phyloP scores from a whole-genome alignment of 2,797 vertebrate genomes.

The Amblyraja radiata region DNA sequence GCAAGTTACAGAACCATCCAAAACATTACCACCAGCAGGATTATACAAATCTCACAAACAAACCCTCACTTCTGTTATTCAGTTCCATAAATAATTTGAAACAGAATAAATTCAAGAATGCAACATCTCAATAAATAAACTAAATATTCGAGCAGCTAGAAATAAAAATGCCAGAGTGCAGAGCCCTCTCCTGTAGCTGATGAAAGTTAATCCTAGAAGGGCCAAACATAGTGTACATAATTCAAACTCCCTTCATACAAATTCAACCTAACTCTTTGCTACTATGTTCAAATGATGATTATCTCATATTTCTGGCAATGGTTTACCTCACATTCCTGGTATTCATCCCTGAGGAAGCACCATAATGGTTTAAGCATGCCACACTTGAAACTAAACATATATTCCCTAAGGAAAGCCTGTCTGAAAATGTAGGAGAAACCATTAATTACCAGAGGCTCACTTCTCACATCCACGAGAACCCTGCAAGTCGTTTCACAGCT shows the following conservation, averaged over 20 bases:
- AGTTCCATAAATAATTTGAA: not conserved
- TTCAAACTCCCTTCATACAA: not conserved
- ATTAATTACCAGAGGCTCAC: conserved; percentile 35
- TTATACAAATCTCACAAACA: not conserved
- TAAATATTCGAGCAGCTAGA: not conserved
- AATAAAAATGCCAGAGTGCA: not conserved
- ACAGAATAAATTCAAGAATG: not conserved
- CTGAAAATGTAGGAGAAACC: conserved; percentile 32
- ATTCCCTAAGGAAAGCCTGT: conserved; percentile 28
- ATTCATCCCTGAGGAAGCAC: conserved; percentile 9
- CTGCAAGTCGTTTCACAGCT: conserved; percentile 29
- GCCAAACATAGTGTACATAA: not conserved
- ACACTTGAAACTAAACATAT: conserved; percentile 17
- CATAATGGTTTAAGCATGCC: conserved; percentile 29
- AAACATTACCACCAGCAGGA: not conserved
- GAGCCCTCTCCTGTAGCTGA: not conserved
- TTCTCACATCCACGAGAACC: conserved; percentile 26
- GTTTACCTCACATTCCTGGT: conserved; percentile 25
- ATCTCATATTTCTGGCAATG: conserved; percentile 17
- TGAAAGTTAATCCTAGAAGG: not conserved
- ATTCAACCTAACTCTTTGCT: not conserved
- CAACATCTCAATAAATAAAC: not conserved
- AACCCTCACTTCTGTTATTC: not conserved
- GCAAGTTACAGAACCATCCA: not conserved
- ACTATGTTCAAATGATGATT: not conserved